Evolutionary conservation across 1,140 invertebrate genomes (phyloP).

Genomic region (Drosophila quadrilineata): DNA sequence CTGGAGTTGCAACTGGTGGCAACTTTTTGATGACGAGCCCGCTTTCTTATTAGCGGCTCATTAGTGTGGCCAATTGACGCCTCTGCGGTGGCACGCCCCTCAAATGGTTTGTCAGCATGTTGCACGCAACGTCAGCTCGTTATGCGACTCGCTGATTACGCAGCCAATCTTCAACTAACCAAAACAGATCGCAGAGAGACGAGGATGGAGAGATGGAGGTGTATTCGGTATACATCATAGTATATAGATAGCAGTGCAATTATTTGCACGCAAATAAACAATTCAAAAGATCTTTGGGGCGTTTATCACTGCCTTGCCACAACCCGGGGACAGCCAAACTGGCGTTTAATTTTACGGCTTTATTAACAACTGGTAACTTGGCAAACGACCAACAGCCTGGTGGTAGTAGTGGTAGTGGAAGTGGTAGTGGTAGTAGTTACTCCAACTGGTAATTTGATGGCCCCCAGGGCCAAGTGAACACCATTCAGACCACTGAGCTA

Average conservation of each 20-base stretch:
- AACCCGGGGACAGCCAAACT: constrained; percentile 33
- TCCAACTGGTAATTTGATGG: constrained; percentile 60
- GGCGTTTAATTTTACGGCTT: constrained; percentile 78
- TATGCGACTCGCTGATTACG: constrained; percentile 56
- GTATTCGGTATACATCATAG: no score
- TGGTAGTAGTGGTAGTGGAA: constrained; percentile 5
- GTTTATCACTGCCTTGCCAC: constrained; percentile 65
- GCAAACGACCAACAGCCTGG: neutral
- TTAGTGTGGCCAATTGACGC: constrained; percentile 61
- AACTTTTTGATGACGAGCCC: constrained; percentile 22
- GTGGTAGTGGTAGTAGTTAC: constrained; percentile 5
- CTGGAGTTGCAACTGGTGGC: no score
- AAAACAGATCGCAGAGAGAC: constrained; percentile 1
- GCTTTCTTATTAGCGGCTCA: constrained; percentile 76
- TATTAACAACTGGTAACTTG: constrained; percentile 55
- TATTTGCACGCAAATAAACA: constrained; percentile 76
- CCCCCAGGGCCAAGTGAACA: constrained; percentile 51
- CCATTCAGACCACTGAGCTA: constrained; percentile 28
- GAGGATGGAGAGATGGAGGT: no score
- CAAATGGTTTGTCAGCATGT: constrained; percentile 19
- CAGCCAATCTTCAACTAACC: constrained; percentile 46
- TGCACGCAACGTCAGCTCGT: constrained; percentile 46
- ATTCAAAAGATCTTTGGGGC: constrained; percentile 67
- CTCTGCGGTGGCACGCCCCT: constrained; percentile 43
- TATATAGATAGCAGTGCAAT: no score